A percentile compares a stretch with the other conserved stretches of the same genome.
These are phyloP conservation scores for Pseudochaenichthys georgianus DNA, from an alignment of 2,797 vertebrate genomes.

Conservation along the genomic window DNA sequence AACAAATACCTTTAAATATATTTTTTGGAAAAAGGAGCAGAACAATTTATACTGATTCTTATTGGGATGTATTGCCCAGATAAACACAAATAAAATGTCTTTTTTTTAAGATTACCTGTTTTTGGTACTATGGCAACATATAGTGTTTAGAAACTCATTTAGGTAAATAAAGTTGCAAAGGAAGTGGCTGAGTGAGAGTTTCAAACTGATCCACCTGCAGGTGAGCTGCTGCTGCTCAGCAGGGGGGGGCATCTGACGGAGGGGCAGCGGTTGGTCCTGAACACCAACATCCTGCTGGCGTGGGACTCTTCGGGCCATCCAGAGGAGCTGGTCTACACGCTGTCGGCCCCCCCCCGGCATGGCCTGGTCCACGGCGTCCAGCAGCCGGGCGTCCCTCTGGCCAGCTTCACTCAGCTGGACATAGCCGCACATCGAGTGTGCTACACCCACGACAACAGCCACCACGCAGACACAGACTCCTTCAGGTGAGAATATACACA, in stretches of 20 bases:
- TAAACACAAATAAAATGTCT: not conserved
- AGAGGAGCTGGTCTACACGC: conserved; percentile 90
- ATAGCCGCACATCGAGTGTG: conserved; percentile 90
- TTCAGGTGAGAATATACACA: conserved; percentile 85
- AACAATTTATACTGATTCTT: not conserved
- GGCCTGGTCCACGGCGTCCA: conserved; percentile 92
- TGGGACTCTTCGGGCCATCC: conserved; percentile 90
- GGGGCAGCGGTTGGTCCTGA: conserved; percentile 94
- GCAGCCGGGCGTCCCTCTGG: conserved; percentile 86
- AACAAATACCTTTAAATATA: not conserved
- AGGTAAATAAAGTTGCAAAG: too few relatives aligned
- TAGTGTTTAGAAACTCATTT: too few relatives aligned
- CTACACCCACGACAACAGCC: conserved; percentile 89
- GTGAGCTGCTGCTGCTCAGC: conserved; percentile 89
- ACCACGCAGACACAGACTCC: conserved; percentile 76
- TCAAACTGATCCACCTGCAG: conserved; percentile 61
- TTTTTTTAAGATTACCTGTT: too few relatives aligned
- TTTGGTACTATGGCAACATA: too few relatives aligned
- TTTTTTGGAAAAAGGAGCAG: not conserved
- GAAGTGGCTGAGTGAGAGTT: not conserved
- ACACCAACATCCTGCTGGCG: conserved; percentile 93
- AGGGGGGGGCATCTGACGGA: conserved; percentile 90
- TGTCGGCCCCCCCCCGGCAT: conserved; percentile 88
- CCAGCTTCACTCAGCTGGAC: conserved; percentile 91
- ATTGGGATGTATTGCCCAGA: not conserved